A percentile compares a stretch with the other conserved stretches of the same genome.
phyloP scores from a whole-genome alignment of 2,888 invertebrate genomes.

The Luffia ferchaultella region DNA sequence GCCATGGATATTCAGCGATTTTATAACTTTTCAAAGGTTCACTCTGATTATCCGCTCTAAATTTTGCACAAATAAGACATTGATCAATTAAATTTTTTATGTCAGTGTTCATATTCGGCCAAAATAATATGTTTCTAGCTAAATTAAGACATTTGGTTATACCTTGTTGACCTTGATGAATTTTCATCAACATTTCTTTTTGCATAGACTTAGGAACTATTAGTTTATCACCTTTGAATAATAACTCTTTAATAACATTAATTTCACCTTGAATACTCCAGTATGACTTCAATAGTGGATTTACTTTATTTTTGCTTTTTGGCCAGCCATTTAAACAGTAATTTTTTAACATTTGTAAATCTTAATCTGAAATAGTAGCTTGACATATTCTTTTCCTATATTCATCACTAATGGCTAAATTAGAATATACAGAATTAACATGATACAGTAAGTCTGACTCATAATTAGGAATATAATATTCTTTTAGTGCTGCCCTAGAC shows the following conservation, averaged over 20 bases:
- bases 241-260: background rate
- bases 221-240: background rate
- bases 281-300: no score
- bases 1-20: no score
- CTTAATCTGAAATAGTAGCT: background rate
- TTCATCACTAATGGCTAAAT: background rate
- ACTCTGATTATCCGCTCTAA: background rate
- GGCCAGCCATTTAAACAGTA: background rate
- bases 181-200: constrained; percentile 1
- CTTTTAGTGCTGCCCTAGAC: constrained; percentile 14
- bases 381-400: background rate
- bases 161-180: constrained; percentile 3
- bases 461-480: background rate
- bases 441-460: background rate
- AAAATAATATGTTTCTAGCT: no score
- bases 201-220: background rate
- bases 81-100: constrained; percentile 5
- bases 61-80: constrained; percentile 6
- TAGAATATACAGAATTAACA: background rate
- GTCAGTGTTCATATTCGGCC: constrained; percentile 2
- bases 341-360: background rate
- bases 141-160: constrained; percentile 1
- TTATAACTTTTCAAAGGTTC: background rate
- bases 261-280: no score
- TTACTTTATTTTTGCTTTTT: no score